Base-by-base conservation (phyloP, 2,888 invertebrate species). In the Syrphus vitripennis region DNA sequence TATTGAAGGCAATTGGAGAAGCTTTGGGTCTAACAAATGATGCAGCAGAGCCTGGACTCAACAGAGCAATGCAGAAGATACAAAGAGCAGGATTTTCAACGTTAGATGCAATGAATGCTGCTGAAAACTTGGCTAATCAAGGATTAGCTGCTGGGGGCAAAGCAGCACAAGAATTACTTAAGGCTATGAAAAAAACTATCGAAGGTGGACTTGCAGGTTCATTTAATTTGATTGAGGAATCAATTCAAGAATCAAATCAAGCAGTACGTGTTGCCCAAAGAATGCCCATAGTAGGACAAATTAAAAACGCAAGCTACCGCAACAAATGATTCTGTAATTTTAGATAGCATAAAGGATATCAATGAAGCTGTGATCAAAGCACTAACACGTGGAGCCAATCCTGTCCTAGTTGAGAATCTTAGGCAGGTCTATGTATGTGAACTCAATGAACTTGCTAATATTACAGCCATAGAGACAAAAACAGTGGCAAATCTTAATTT, bases 151-250 rank as follows among this genome's bases (percentile, higher is more conserved):
- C 3, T 29, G 16, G 16, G 3, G 1, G 1, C 9, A 16, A 29
- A 0, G 16, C 55, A 10, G 4, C 2, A 4, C 0, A 2, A 16
- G 4, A 7, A 1, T 26, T 55, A 16, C 3, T 55, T 29, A 4
- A 55, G 4, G 4, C 29, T 16, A 0, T 4, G 0, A 0, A 4
- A 0, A 10, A 4, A 16, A 0, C 1, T 16, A 1, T 19, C 12
- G 2, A 12, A 12, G 14, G 4, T 21, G 57, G 34, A 5, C 21
- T 5, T 19, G 5, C 1, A 7, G 57, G 1, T 34, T 5, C 3
- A 6, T 57, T 3, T 1, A 21, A 12, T 0, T 2, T 14, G 1
- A 1, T 57, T 34, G 1, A 34, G 19, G 4, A 14, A 12, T 57
- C 57, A 4, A 5, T 34, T 6, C 2, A 14, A 12, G 0, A 2